A percentile compares a stretch with the other conserved stretches of the same genome.
Conservation (phyloP, 2,888 invertebrate species). For the Dromius quadrimaculatus region DNA sequence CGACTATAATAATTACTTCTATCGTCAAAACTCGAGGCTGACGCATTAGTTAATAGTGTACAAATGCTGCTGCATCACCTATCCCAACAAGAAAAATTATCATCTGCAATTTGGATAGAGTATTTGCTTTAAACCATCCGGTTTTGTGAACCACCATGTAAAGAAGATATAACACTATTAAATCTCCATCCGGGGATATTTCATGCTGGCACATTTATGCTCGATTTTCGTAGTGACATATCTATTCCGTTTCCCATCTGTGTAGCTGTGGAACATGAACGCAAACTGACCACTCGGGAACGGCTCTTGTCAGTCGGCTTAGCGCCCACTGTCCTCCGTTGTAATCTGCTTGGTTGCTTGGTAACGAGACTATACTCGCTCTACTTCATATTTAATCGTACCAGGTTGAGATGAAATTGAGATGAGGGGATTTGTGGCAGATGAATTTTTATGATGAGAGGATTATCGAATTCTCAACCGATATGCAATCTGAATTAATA, state of each 20-base stretch:
- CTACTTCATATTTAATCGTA: conserved; percentile 18
- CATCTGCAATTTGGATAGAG: too few species aligned
- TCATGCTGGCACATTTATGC: conserved; percentile 14
- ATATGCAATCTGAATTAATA: too few species aligned
- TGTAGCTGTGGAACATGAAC: conserved; percentile 6
- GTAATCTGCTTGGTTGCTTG: conserved; percentile 39
- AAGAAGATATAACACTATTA: too few species aligned
- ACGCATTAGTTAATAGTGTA: too few species aligned
- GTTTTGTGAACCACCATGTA: too few species aligned
- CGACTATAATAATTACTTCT: too few species aligned
- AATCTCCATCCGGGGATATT: conserved; percentile 15
- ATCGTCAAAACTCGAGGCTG: too few species aligned
- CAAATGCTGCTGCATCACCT: too few species aligned
- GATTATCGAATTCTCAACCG: too few species aligned
- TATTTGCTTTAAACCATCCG: too few species aligned
- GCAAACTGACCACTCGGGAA: conserved; percentile 16
- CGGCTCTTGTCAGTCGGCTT: conserved; percentile 33
- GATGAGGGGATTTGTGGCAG: neutral
- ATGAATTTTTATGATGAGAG: too few species aligned
- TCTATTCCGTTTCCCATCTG: conserved; percentile 27
- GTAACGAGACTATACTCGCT: conserved; percentile 1
- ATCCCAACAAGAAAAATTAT: too few species aligned
- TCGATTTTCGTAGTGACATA: conserved; percentile 13
- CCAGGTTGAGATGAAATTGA: conserved; percentile 2
- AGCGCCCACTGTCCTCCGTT: conserved; percentile 14